A percentile compares a stretch with the other conserved stretches of the same genome.
Conservation (phyloP, 1,140 invertebrate species). For the Choristoneura fumiferana region DNA sequence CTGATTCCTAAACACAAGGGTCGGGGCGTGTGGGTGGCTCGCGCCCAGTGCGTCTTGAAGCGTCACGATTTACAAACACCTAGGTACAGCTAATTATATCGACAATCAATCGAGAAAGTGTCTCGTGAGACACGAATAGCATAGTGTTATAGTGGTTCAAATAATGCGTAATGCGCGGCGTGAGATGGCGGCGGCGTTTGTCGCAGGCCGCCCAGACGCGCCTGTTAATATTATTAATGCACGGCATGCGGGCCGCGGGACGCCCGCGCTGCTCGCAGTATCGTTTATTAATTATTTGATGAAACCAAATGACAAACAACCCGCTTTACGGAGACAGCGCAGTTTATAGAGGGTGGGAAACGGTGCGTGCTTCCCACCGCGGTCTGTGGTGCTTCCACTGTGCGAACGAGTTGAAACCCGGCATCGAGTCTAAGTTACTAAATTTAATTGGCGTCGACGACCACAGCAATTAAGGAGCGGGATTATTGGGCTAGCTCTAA, state of each 20-base stretch:
- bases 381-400: constrained; percentile 13
- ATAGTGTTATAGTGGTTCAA: constrained; percentile 32
- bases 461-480: constrained; percentile 50
- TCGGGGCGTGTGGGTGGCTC: neutral
- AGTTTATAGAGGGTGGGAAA: constrained; percentile 29
- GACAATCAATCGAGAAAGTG: constrained; percentile 53
- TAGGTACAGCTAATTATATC: constrained; percentile 45
- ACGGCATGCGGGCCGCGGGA: constrained; percentile 39
- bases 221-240: constrained; percentile 53
- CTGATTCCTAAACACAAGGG: constrained; percentile 6
- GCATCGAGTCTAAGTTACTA: constrained; percentile 28
- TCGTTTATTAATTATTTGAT: constrained; percentile 53
- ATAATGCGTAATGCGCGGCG: constrained; percentile 24
- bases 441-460: constrained; percentile 56
- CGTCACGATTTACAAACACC: constrained; percentile 22
- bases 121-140: constrained; percentile 43
- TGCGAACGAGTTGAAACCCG: constrained; percentile 2
- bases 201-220: neutral
- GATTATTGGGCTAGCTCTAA: constrained; percentile 47
- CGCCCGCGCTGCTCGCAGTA: constrained; percentile 26
- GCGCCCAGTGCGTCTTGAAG: neutral
- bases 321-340: constrained; percentile 1
- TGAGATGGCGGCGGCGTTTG: neutral
- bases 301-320: constrained; percentile 28
- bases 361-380: constrained; percentile 36